Conservation (phyloP, 2,888 invertebrate species). For the Ophion ventricosus region DNA sequence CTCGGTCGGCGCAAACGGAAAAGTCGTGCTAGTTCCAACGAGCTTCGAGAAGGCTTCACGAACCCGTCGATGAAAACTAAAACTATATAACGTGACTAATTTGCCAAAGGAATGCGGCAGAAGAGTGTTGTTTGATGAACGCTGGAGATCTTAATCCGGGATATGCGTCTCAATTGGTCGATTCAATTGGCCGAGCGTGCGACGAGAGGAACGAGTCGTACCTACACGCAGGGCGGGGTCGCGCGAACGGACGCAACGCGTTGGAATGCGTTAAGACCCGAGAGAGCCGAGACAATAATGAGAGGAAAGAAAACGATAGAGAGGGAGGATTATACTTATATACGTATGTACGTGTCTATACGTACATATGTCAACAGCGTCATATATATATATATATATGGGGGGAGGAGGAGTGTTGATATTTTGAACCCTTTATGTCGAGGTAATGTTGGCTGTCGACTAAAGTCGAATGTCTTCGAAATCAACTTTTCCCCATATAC, state of each 20-base stretch:
- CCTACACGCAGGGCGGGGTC: constrained; percentile 59
- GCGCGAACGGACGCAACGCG: constrained; percentile 63
- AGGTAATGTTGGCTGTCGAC: too few species aligned
- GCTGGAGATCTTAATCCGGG: constrained; percentile 32
- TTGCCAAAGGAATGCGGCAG: constrained; percentile 37
- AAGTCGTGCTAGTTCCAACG: neutral
- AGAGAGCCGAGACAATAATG: constrained; percentile 58
- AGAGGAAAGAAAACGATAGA: neutral
- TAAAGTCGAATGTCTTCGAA: too few species aligned
- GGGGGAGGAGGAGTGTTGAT: too few species aligned
- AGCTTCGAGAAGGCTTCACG: neutral
- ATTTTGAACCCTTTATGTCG: too few species aligned
- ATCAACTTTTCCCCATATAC: too few species aligned
- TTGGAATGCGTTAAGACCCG: constrained; percentile 63
- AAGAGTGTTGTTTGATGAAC: constrained; percentile 31
- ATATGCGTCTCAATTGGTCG: constrained; percentile 54
- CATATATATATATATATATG: constrained; percentile 14
- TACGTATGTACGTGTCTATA: constrained; percentile 1
- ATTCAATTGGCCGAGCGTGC: constrained; percentile 60
- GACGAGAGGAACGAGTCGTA: constrained; percentile 38
- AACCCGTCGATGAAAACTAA: neutral
- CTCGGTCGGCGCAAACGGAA: neutral
- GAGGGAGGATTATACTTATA: neutral
- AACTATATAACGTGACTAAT: constrained; percentile 7
- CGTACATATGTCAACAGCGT: too few species aligned